phyloP scores from a whole-genome alignment of 2,113 vertebrate species.

The Scomber scombrus region DNA sequence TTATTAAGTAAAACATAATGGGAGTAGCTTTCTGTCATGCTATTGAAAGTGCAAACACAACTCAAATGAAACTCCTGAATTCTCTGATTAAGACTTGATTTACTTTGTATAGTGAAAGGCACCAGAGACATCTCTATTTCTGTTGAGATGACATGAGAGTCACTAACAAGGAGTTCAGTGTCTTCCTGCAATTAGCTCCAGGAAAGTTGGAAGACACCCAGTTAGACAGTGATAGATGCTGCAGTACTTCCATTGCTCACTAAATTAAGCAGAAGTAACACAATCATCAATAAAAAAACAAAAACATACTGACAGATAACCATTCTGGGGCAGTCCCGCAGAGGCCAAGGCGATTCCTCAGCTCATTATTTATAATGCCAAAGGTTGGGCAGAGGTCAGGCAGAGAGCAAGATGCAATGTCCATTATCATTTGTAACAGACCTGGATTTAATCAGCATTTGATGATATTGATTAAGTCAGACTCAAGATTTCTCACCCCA shows the following conservation, averaged over 20 bases:
- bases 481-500: neutral
- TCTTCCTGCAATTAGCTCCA: slow-evolving; percentile 18
- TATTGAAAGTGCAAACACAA: neutral
- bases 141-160: slow-evolving; percentile 15
- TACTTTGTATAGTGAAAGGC: neutral
- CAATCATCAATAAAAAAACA: slow-evolving; percentile 38
- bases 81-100: neutral
- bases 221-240: slow-evolving; percentile 13
- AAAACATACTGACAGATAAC: slow-evolving; percentile 54
- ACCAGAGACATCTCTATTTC: neutral
- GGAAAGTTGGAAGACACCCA: slow-evolving; percentile 18
- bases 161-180: slow-evolving; percentile 13
- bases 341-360: slow-evolving; percentile 36
- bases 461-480: neutral
- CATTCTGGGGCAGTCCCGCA: slow-evolving; percentile 16
- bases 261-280: slow-evolving; percentile 53
- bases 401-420: slow-evolving; percentile 4
- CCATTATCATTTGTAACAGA: slow-evolving; percentile 24
- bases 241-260: slow-evolving; percentile 12
- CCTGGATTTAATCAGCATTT: neutral
- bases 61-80: neutral
- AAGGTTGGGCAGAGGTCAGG: slow-evolving; percentile 41
- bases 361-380: slow-evolving; percentile 42
- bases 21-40: neutral
- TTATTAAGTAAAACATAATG: neutral